Base-by-base conservation (phyloP, 2,797 vertebrate genomes). In the Gymnocypris eckloni region DNA sequence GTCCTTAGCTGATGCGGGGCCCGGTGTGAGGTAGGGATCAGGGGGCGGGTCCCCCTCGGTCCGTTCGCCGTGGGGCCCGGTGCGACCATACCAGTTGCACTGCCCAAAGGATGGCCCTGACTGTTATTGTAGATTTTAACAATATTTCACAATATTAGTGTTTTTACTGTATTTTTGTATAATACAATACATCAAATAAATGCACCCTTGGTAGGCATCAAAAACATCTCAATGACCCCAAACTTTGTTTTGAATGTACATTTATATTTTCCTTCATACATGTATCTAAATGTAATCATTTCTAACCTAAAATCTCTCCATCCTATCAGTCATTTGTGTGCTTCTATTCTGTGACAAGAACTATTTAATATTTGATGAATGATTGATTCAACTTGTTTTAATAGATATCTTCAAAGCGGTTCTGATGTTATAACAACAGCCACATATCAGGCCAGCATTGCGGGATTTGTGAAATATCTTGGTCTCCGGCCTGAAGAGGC, bases 361-460 rank as follows among this genome's bases (percentile, higher is more conserved):
- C 22, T 0, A 4, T 43, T 39, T 25, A 10, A 41, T 80, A 37
- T 37, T 80, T 22, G 28, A 33, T 80, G 59, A 48, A 50, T 64
- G 64, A n/a, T n/a, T 64, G 7, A 37, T 70, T 20, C 39, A 8
- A 15, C 20, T n/a, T 54, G 48, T 81, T 50, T 22, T 18, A 81
- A 25, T 84, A 97, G 96, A 84, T 97, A 94, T 84, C 95, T 97
- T 69, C 87, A 89, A 56, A 92, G 92, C 81, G 96, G 96, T 28
- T 94, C 96, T n/a, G 95, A 96, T 91, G 93, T 97, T 6, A 91
- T 96, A 86, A 93, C 93, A 10, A 96, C 95, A 5, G 95, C 93
- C 22, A 96, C 96, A 5, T 97, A 96, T 85, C 96, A 97, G 90
- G 96, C 95, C 1, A 96, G 92, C 83, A 72, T 97, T 25, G 70